phyloP scores from a whole-genome alignment of 2,888 invertebrate species.

The Danaus chrysippus region DNA sequence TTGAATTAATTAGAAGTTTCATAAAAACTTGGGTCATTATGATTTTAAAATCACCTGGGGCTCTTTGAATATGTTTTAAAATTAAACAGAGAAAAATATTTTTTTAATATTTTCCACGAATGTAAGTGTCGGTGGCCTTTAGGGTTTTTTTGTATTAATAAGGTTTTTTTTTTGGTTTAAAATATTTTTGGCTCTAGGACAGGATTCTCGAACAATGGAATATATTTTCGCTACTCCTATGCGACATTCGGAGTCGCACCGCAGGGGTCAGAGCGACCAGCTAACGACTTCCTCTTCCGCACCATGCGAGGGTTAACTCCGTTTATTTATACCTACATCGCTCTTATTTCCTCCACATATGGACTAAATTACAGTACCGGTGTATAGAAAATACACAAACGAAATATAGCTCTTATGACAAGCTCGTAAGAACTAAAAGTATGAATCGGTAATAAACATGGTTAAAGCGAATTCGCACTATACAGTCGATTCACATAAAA shows the following conservation, averaged over 20 bases:
- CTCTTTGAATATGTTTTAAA: neutral
- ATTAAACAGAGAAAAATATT: neutral
- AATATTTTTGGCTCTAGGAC: slow-evolving; percentile 11
- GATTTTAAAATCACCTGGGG: neutral
- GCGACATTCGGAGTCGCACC: slow-evolving; percentile 25
- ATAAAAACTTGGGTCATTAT: too few species aligned
- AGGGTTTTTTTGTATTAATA: slow-evolving; percentile 3
- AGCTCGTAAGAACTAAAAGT: neutral
- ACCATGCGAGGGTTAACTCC: slow-evolving; percentile 36
- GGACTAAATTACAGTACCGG: slow-evolving; percentile 1
- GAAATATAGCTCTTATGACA: neutral
- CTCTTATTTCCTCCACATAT: slow-evolving; percentile 6
- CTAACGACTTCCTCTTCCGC: slow-evolving; percentile 69
- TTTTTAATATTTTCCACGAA: neutral
- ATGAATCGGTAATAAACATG: neutral
- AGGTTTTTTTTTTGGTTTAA: slow-evolving; percentile 15
- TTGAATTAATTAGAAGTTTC: too few species aligned
- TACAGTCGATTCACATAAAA: slow-evolving; percentile 1
- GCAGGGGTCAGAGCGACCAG: slow-evolving; percentile 38
- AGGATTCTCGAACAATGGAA: slow-evolving; percentile 8
- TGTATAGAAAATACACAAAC: neutral
- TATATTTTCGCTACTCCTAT: slow-evolving; percentile 19
- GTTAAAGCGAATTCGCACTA: neutral
- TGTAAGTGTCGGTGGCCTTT: slow-evolving; percentile 1
- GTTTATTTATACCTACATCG: slow-evolving; percentile 16